Base-by-base conservation (phyloP, 2,888 invertebrate species). In the Aethes cnicana region DNA sequence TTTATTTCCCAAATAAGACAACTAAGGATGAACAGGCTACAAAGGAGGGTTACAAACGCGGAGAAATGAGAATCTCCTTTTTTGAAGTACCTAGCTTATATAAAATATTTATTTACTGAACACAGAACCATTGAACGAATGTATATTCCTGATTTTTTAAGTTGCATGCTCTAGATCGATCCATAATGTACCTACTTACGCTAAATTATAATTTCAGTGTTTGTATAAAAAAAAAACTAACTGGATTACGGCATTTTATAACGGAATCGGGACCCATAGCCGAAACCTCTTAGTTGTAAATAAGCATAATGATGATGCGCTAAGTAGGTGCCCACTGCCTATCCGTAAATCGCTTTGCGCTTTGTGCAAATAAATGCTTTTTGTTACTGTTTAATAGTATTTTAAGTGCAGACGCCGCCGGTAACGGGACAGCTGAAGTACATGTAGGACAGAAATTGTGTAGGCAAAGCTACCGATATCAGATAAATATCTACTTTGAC, bases 361-460 rank as follows among this genome's bases (percentile, higher is more conserved):
- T 46, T 46, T 46, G 37, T 46, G 52, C 44, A 52, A 52, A 52
- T 52, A 44, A 52, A 32, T 39, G 47, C 32, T 30, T 55, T n/a
- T 52, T 55, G 44, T 47, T 43, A 30, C 25, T 6, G 20, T 53
- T 55, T 55, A 55, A 55, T 56, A 53, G 56, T 56, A 49, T 56
- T 56, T 56, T 53, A 56, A 56, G 56, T 57, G 43, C 43, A 41
- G 21, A 23, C 37, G 41, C 33, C 21, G 36, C 47, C n/a, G n/a
- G n/a, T 56, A 58, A 58, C 58, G 50, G 56, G 53, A 28, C 6
- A 28, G n/a, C 28, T 5, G 8, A 18, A 6, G 33, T 18, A 18
- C 17, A n/a, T 26, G 25, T 39, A 9, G 33, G 41, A n/a, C 9
- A 36, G 20, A 46, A 7, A 36, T 9, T 26, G 18, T 18, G 26